Conservation (phyloP, 2,888 invertebrate genomes). For the Pheosia gnoma region DNA sequence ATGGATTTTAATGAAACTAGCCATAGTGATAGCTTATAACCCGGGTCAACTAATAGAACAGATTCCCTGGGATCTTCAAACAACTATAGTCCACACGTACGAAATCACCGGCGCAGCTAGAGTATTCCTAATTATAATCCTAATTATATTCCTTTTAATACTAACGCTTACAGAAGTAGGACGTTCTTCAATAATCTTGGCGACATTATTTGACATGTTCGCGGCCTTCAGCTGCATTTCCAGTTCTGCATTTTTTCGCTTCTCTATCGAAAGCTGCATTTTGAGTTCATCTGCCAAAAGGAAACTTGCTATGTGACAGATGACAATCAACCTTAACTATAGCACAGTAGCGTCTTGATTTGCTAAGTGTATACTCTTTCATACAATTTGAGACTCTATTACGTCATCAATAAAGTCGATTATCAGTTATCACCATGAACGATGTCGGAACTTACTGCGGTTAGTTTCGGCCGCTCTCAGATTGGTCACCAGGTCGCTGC, state of each 20-base stretch:
- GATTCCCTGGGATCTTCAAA: too few species aligned
- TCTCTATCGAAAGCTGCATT: constrained; percentile 56
- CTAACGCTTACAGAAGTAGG: constrained; percentile 18
- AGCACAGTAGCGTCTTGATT: too few species aligned
- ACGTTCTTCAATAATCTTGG: constrained; percentile 47
- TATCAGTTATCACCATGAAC: background rate
- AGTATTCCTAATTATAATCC: too few species aligned
- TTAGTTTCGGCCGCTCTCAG: constrained; percentile 40
- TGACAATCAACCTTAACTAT: background rate
- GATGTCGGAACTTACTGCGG: constrained; percentile 46
- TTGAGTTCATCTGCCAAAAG: constrained; percentile 52
- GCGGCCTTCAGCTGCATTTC: constrained; percentile 53
- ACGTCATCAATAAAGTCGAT: background rate
- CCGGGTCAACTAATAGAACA: too few species aligned
- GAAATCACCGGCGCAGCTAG: too few species aligned
- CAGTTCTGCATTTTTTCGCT: constrained; percentile 56
- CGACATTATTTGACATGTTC: constrained; percentile 41
- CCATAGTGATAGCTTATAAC: too few species aligned
- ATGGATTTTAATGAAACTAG: too few species aligned
- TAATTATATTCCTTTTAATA: too few species aligned
- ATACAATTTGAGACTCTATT: background rate
- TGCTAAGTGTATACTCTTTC: background rate
- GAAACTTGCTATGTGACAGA: background rate
- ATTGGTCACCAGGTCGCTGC: constrained; percentile 22
- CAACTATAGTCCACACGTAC: too few species aligned